A percentile compares a stretch with the other conserved stretches of the same genome.
phyloP scores from a whole-genome alignment of 1,140 invertebrate genomes.

The Hyposmocoma kahamanoa region DNA sequence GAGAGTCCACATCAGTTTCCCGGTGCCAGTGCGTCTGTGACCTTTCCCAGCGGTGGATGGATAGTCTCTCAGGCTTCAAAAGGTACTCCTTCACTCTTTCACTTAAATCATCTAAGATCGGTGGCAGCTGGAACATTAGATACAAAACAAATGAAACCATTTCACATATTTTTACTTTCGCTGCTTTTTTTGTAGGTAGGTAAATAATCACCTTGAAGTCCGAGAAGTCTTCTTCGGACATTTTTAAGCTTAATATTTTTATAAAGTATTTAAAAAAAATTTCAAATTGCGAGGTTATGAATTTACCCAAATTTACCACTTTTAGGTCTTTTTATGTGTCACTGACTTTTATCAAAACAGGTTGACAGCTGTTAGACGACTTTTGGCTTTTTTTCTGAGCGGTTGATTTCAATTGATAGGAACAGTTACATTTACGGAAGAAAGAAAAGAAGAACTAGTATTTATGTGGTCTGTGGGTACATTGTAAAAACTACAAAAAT shows the following conservation, averaged over 20 bases:
- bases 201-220: neutral
- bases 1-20: conserved; percentile 45
- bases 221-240: neutral
- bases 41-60: conserved; percentile 62
- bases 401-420: no score
- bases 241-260: neutral
- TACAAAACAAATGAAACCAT: neutral
- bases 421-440: no score
- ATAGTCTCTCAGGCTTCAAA: conserved; percentile 52
- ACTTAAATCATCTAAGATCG: conserved; percentile 58
- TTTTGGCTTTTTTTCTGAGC: no score
- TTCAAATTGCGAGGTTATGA: no score
- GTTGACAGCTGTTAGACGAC: no score
- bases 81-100: conserved; percentile 57
- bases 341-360: no score
- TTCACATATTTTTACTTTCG: neutral
- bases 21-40: conserved; percentile 61
- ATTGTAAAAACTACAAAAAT: no score
- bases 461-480: no score
- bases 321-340: no score
- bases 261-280: no score
- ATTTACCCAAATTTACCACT: no score
- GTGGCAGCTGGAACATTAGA: conserved; percentile 57
- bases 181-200: neutral
- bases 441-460: no score